Evolutionary conservation across 2,888 invertebrate genomes (phyloP), one percentile per base, ranked within the genome.

Genomic region (Lasioglossum vierecki): DNA sequence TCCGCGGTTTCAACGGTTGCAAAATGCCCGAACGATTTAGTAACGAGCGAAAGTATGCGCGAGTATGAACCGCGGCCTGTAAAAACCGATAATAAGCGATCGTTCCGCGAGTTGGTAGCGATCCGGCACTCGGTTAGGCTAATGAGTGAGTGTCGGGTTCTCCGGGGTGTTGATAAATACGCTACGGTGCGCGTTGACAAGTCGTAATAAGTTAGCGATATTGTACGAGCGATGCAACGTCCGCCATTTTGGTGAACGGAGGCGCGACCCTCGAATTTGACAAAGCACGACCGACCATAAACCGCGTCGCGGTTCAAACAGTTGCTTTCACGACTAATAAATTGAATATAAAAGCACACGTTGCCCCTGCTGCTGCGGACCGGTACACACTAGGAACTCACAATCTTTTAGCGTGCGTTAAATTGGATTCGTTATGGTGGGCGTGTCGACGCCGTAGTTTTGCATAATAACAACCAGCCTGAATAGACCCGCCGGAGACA

Each of bases 351-450:
- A 88, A 85, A 76, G 74, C 76, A 74, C 76, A 74, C 63, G 82
- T 46, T 73, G 82, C 46, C 70, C 82, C 5, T 85, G 8, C 82
- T 18, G 15, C 26, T 26, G 30, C 66, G 30, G 66, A 68, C 26
- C 44, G 44, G 75, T 68, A 49, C 22, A 63, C 82, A 82, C 79
- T 83, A 79, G 81, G 77, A 88, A 88, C 82, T 85, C 85, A 76
- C 80, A 79, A 86, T 75, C 73, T 49, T 86, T 86, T 82, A 73
- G 79, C 86, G 53, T 70, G 84, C 81, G 88, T 91, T 89, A 90
- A 90, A 89, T 90, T 91, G 81, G 79, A 87, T 88, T 91, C 82
- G 91, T 88, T 83, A 83, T 68, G 86, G 83, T 90, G 84, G 85
- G 89, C 85, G 88, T 90, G 89, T 80, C 86, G 81, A 57, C 83